These are phyloP conservation scores for Drosophila cognata DNA, from an alignment of 2,888 invertebrate species.

Conservation along the genomic window DNA sequence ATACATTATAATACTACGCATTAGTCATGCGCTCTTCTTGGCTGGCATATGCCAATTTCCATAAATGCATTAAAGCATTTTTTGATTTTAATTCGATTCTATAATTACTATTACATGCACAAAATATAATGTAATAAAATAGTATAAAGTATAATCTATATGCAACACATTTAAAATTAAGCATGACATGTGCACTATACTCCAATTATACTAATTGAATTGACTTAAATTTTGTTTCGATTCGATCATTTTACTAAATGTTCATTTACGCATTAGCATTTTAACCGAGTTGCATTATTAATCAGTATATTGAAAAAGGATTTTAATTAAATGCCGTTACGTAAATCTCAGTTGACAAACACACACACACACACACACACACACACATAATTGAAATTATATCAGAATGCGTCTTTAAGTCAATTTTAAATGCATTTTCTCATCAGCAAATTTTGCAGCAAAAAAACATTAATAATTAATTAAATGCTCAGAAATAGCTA, in stretches of 20 bases:
- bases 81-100: neutral
- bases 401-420: neutral
- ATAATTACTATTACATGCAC: neutral
- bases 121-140: neutral
- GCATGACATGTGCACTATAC: neutral
- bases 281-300: neutral
- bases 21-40: slow-evolving; percentile 33
- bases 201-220: neutral
- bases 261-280: neutral
- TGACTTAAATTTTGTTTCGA: neutral
- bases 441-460: neutral
- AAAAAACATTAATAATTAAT: too few species aligned
- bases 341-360: neutral
- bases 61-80: slow-evolving; percentile 17
- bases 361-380: neutral
- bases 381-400: neutral
- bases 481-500: neutral
- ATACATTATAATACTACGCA: slow-evolving; percentile 15
- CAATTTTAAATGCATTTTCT: neutral
- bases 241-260: neutral
- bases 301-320: neutral
- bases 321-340: neutral
- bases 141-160: neutral
- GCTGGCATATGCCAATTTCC: slow-evolving; percentile 16
- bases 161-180: neutral